These are phyloP conservation scores for Sminthurides bifidus DNA, from an alignment of 1,140 invertebrate species.

Conservation along the genomic window DNA sequence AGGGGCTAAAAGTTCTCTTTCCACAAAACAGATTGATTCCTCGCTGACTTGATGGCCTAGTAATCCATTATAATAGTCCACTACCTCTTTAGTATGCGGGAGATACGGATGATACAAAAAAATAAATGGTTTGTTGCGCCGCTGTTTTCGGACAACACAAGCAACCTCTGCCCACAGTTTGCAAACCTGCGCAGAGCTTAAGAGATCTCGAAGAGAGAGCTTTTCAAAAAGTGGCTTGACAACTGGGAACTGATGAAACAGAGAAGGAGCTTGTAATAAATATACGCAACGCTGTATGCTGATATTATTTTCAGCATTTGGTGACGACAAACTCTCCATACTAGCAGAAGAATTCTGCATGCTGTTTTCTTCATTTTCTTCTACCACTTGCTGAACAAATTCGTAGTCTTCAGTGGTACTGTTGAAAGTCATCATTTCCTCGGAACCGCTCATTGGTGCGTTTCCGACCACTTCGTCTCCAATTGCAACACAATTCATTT, in stretches of 20 bases:
- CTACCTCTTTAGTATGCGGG: conserved; percentile 10
- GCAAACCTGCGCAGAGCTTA: conserved; percentile 2
- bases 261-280: too few relatives aligned
- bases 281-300: too few relatives aligned
- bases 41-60: neutral
- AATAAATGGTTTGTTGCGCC: conserved; percentile 5
- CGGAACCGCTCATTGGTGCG: too few relatives aligned
- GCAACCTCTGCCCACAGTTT: conserved; percentile 17
- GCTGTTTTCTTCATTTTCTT: too few relatives aligned
- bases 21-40: neutral
- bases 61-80: conserved; percentile 19
- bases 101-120: conserved; percentile 17
- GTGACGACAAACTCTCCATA: too few relatives aligned
- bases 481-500: too few relatives aligned
- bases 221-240: conserved; percentile 14
- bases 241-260: conserved; percentile 2
- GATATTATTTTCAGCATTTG: too few relatives aligned
- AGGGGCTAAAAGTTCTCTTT: neutral
- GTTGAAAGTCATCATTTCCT: too few relatives aligned
- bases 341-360: too few relatives aligned
- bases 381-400: too few relatives aligned
- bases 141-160: conserved; percentile 3
- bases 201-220: conserved; percentile 2
- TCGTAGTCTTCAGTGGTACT: too few relatives aligned
- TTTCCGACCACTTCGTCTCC: too few relatives aligned